Conservation (phyloP, 2,113 vertebrate genomes). For the Sterna hirundo region DNA sequence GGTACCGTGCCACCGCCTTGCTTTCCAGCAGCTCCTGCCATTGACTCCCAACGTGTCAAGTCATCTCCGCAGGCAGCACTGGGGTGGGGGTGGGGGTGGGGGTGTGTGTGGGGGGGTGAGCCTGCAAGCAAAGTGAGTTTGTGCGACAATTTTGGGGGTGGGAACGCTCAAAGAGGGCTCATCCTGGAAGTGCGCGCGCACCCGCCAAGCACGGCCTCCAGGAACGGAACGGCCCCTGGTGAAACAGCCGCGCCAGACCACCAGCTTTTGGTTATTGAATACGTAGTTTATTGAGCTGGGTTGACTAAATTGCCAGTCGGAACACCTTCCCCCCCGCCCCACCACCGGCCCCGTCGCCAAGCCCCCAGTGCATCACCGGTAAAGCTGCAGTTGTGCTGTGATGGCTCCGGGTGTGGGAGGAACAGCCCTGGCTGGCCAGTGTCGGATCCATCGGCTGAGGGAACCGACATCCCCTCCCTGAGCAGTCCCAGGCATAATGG, state of each 20-base stretch:
- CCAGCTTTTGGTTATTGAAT: background rate
- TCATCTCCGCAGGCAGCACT: background rate
- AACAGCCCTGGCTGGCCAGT: background rate
- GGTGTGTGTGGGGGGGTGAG: too few species aligned
- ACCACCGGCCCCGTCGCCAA: background rate
- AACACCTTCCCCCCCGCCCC: background rate
- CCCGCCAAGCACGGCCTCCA: background rate
- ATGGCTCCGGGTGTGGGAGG: background rate
- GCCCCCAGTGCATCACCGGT: background rate
- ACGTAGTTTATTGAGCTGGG: constrained; percentile 14
- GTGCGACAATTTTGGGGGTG: background rate
- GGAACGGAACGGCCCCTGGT: background rate
- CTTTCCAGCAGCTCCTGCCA: background rate
- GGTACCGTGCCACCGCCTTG: fast-evolving
- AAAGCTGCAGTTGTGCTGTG: background rate
- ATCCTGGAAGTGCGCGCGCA: background rate
- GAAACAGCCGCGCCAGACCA: background rate
- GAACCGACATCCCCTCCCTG: background rate
- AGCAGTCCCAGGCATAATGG: background rate
- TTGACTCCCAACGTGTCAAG: fast-evolving
- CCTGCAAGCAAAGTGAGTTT: background rate
- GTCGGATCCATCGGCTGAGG: background rate
- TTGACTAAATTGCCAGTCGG: background rate
- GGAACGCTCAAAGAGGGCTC: background rate
- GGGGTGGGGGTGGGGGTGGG: too few species aligned